A percentile compares a stretch with the other conserved stretches of the same genome.
phyloP scores from a whole-genome alignment of 2,797 vertebrate genomes.

The Capromys pilorides region DNA sequence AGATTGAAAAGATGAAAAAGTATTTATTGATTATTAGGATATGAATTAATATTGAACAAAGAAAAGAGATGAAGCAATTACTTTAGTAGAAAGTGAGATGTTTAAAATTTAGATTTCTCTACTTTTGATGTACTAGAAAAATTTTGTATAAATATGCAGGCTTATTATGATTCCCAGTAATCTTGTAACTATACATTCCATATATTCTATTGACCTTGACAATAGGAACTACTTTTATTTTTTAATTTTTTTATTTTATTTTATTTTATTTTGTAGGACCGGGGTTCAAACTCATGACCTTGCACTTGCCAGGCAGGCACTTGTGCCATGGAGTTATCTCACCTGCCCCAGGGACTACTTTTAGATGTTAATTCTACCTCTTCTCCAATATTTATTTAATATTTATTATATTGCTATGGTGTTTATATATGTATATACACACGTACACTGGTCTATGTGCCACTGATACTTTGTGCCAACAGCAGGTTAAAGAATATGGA shows the following conservation, averaged over 20 bases:
- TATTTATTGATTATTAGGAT: conserved; percentile 23
- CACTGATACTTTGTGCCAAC: not conserved
- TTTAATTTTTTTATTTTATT: no score
- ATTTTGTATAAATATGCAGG: conserved; percentile 8
- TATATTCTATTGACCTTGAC: conserved; percentile 22
- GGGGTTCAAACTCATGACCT: no score
- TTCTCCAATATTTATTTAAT: conserved; percentile 53
- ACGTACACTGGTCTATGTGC: not conserved
- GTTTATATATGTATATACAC: not conserved
- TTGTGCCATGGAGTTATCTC: no score
- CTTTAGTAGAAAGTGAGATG: conserved; percentile 56
- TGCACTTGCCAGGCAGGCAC: no score
- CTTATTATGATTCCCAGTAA: not conserved
- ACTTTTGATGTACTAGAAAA: conserved; percentile 47
- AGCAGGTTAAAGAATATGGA: conserved; percentile 14
- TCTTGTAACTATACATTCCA: not conserved
- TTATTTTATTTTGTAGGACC: no score
- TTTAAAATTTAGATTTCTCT: conserved; percentile 45
- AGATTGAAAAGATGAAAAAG: conserved; percentile 35
- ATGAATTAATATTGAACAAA: not conserved
- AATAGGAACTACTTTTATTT: conserved; percentile 29
- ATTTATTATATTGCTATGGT: conserved; percentile 10
- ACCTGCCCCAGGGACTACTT: no score
- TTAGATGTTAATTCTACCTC: conserved; percentile 5
- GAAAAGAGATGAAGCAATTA: conserved; percentile 1